Evolutionary conservation across 2,113 vertebrate species (phyloP), one percentile per base, ranked within the genome.

Genomic region (Centropus bengalensis): DNA sequence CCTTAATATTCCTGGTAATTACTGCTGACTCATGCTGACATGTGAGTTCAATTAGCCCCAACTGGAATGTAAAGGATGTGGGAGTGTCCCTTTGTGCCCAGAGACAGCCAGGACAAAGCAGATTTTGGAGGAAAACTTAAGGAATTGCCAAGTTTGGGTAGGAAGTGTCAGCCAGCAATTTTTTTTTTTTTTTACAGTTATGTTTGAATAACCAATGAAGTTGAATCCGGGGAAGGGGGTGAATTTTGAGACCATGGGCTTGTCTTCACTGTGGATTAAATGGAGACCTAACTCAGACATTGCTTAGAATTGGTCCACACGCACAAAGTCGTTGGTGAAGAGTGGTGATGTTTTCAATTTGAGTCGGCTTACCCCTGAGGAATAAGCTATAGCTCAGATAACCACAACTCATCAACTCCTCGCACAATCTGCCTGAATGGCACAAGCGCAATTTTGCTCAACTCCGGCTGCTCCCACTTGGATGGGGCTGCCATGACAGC

Each of bases 31-130:
- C 96, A 96, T 88, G 96, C 83, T 95, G 95, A 96, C 96, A 96
- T 96, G 94, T 96, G 96, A 96, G 58, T 96, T 95, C 94, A 95
- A 95, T 96, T 96, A 96, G 88, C 73, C 66, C 92, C 91, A 95
- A 82, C 32, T 96, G 96, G 96, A 96, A 96, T 96, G 96, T 96
- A 96, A 96, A 96, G 92, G 96, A 96, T 96, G 95, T 96, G 96
- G 96, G 96, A 96, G 96, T 96, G 96, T 90, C 94, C 91, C 80
- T 93, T 95, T 96, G 95, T 95, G 91, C 95, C 92, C 95, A 95
- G 94, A 95, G 83, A 96, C 92, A 88, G 76, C 86, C 71, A 96
- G 95, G 96, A 96, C 94, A 94, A 96, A 94, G 95, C 73, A 96
- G 94, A 96, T 96, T 95, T 96, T 92, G 91, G 88, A 96, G 77